Conservation (phyloP, 2,888 invertebrate species). For the Microctonus brassicae region DNA sequence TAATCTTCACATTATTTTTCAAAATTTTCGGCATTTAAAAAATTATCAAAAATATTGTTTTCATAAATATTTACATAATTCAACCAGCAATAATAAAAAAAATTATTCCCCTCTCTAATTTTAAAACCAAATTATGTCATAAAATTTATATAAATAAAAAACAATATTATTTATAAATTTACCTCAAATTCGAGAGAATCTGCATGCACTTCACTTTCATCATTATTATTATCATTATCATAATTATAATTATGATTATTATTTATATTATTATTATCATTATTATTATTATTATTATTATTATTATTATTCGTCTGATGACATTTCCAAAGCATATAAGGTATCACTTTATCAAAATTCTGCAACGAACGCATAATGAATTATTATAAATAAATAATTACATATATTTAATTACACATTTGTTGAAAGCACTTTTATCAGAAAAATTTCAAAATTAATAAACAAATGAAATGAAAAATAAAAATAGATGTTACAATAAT, state of each 20-base stretch:
- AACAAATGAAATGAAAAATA: not conserved
- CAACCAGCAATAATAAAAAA: no score
- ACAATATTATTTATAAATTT: no score
- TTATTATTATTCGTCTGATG: conserved; percentile 30
- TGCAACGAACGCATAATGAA: conserved; percentile 48
- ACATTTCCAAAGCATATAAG: conserved; percentile 43
- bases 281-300: not conserved
- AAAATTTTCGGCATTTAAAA: no score
- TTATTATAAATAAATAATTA: conserved; percentile 6
- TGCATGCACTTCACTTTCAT: conserved; percentile 25
- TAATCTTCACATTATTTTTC: no score
- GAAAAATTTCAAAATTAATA: not conserved
- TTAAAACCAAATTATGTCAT: no score
- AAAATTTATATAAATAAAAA: no score
- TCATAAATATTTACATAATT: no score
- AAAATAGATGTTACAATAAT: conserved; percentile 2
- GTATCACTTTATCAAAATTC: conserved; percentile 46
- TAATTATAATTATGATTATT: not conserved
- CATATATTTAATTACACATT: no score
- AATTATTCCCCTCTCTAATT: no score
- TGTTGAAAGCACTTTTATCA: not conserved
- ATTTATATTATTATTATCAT: not conserved
- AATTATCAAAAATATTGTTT: no score
- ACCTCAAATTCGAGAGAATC: conserved; percentile 52
- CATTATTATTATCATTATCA: not conserved